Conservation (phyloP, 2,888 invertebrate genomes). For the Lepidonotus clava region DNA sequence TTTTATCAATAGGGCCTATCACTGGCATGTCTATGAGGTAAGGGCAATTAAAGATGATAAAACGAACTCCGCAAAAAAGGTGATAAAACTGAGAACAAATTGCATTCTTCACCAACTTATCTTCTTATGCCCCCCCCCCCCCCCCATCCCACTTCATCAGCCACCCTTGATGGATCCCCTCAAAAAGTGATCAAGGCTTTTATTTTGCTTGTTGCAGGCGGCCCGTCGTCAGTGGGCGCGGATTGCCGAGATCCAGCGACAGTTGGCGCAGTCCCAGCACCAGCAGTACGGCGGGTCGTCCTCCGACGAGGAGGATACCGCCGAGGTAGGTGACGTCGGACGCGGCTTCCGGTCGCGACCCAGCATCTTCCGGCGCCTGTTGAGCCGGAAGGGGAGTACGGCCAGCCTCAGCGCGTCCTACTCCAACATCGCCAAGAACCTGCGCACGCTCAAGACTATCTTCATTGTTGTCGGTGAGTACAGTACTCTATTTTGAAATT, state of each 20-base stretch:
- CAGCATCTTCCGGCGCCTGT: conserved; percentile 49
- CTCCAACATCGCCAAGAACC: conserved; percentile 57
- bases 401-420: conserved; percentile 41
- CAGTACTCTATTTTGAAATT: background rate
- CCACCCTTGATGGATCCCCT: no score
- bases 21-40: no score
- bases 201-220: conserved; percentile 47
- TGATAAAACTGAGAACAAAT: no score
- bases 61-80: no score
- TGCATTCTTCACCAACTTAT: no score
- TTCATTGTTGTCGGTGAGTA: conserved; percentile 67
- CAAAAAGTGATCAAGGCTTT: no score
- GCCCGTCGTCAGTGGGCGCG: conserved; percentile 66
- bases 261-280: conserved; percentile 40
- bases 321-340: background rate
- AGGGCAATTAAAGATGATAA: no score
- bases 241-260: conserved; percentile 65
- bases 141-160: no score
- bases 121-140: no score
- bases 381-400: conserved; percentile 8
- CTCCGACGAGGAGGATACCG: conserved; percentile 45
- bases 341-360: conserved; percentile 51
- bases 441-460: conserved; percentile 65
- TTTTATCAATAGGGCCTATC: no score
- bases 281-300: conserved; percentile 7